phyloP scores from a whole-genome alignment of 2,888 invertebrate species.

The Cyaniris semiargus region DNA sequence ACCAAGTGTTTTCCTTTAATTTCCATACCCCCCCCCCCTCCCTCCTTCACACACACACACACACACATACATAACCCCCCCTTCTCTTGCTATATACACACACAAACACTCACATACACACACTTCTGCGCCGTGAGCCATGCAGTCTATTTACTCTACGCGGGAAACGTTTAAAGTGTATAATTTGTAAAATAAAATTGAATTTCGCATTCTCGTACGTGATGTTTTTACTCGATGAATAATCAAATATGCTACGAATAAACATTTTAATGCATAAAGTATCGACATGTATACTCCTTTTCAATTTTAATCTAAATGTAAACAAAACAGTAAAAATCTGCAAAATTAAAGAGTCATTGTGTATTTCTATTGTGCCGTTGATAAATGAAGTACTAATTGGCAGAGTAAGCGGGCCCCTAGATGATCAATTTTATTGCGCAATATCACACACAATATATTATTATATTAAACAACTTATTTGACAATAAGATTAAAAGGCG shows the following conservation, averaged over 20 bases:
- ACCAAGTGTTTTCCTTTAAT: slow-evolving; percentile 21
- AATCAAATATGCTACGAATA: not conserved
- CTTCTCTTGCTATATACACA: not conserved
- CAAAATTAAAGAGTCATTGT: too few species aligned
- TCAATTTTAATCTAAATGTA: not conserved
- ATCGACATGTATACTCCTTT: not conserved
- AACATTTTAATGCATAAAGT: not conserved
- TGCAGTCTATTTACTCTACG: slow-evolving; percentile 9
- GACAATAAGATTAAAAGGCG: too few species aligned
- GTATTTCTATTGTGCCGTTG: too few species aligned
- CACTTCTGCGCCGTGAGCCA: not conserved
- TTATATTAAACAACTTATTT: too few species aligned
- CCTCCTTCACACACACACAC: not conserved
- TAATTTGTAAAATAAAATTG: slow-evolving; percentile 16
- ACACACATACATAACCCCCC: not conserved
- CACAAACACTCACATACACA: not conserved
- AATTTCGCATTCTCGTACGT: slow-evolving; percentile 5
- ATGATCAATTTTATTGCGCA: too few species aligned
- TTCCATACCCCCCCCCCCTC: not conserved
- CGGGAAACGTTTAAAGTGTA: slow-evolving; percentile 16
- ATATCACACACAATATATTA: too few species aligned
- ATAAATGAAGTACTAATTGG: too few species aligned
- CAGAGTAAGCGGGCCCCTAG: too few species aligned
- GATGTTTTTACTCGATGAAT: not conserved
- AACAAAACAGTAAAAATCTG: too few species aligned